Conservation (phyloP, 2,797 vertebrate genomes). For the Rhabdophis nuchalis region DNA sequence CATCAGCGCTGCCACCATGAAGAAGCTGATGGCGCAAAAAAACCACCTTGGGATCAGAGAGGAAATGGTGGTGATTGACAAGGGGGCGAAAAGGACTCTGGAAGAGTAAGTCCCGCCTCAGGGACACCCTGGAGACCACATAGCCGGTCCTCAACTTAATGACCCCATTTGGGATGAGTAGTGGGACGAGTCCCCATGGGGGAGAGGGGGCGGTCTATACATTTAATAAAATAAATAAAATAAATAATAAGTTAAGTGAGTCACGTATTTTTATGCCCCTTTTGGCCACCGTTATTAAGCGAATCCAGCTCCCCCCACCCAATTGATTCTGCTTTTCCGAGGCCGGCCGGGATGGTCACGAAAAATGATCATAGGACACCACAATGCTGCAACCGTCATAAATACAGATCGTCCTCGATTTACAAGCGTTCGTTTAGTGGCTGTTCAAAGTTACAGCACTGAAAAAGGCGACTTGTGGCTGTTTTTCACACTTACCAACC, state of each 20-base stretch:
- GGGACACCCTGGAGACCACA: neutral
- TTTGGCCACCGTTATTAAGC: neutral
- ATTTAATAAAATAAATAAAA: no score
- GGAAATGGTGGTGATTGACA: conserved; percentile 85
- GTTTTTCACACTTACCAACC: no score
- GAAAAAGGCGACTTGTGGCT: no score
- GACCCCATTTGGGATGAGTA: neutral
- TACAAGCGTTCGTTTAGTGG: no score
- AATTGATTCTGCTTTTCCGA: neutral
- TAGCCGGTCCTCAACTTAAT: neutral
- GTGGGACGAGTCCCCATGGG: no score
- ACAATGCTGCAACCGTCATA: neutral
- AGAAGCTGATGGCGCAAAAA: conserved; percentile 83
- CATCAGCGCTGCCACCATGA: conserved; percentile 86
- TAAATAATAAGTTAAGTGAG: no score
- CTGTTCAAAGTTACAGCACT: no score
- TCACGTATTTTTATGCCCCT: neutral
- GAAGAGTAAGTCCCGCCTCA: conserved; percentile 79
- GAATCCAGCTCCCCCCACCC: neutral
- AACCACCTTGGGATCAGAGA: conserved; percentile 81
- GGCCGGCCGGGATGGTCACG: neutral
- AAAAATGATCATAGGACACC: neutral
- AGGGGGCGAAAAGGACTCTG: conserved; percentile 84
- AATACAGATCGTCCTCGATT: neutral
- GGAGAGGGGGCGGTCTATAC: no score